Percentiles rank a stretch among this genome's conserved stretches.
Evolutionary conservation across 2,888 invertebrate genomes (phyloP).

Genomic region (Nycteola revayana): DNA sequence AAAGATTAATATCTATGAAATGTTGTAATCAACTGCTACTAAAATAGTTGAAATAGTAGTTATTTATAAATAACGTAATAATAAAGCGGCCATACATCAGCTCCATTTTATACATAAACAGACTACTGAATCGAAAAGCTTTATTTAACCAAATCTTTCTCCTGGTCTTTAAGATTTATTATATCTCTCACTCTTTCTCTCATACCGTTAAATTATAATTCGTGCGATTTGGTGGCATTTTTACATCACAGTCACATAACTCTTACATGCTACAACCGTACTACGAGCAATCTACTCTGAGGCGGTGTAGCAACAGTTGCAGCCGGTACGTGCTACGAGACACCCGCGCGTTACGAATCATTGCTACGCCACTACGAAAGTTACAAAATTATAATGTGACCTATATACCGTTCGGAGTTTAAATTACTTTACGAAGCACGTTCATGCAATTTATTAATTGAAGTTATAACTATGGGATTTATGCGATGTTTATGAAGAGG

Average conservation of each 20-base stretch:
- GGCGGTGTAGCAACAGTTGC: constrained; percentile 72
- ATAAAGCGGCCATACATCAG: no score
- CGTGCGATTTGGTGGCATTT: no score
- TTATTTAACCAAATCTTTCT: no score
- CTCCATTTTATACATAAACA: no score
- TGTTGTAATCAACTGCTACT: no score
- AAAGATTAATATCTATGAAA: no score
- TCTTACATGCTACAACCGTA: constrained; percentile 22
- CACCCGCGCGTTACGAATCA: constrained; percentile 49
- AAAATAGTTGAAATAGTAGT: no score
- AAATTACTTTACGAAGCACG: constrained; percentile 9
- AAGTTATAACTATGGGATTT: background rate
- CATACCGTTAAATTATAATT: constrained; percentile 12
- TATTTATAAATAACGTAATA: no score
- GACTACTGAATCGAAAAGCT: no score
- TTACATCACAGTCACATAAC: no score
- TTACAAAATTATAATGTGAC: constrained; percentile 30
- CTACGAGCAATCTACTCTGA: constrained; percentile 23
- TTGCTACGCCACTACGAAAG: constrained; percentile 18
- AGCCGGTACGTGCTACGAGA: constrained; percentile 53
- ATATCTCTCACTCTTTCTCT: constrained; percentile 9
- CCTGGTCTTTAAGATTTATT: no score
- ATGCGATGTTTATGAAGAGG: constrained; percentile 11
- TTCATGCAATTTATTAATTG: background rate
- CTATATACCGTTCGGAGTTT: constrained; percentile 20